Evolutionary conservation across 2,888 invertebrate species (phyloP).

Genomic region (Invenusta paracnida): DNA sequence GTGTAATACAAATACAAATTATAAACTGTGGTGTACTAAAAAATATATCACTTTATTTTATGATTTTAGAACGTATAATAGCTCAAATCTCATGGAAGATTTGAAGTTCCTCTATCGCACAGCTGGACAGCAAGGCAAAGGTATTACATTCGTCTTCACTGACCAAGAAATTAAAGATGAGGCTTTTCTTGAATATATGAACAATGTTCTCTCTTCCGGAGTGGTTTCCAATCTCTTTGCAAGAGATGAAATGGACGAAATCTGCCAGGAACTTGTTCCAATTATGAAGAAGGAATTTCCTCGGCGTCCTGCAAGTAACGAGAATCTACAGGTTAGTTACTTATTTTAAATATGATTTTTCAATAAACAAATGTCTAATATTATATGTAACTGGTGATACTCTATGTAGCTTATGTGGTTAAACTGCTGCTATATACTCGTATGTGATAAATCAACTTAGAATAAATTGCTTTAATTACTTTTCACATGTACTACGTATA

Average conservation of each 20-base stretch:
- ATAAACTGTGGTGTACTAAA: too few species aligned
- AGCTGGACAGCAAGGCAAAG: slow-evolving; percentile 89
- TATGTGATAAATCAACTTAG: too few species aligned
- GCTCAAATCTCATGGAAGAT: slow-evolving; percentile 86
- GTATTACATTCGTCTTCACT: slow-evolving; percentile 93
- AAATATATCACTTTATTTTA: too few species aligned
- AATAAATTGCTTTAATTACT: too few species aligned
- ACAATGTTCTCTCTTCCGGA: slow-evolving; percentile 83
- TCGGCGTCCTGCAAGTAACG: slow-evolving; percentile 66
- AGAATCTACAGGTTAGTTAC: slow-evolving; percentile 31
- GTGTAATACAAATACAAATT: too few species aligned
- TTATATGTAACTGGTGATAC: too few species aligned
- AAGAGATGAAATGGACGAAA: slow-evolving; percentile 89
- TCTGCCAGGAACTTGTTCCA: slow-evolving; percentile 82
- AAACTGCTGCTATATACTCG: too few species aligned
- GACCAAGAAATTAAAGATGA: slow-evolving; percentile 95
- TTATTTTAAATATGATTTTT: too few species aligned
- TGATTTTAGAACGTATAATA: slow-evolving; percentile 80
- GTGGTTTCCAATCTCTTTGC: slow-evolving; percentile 76
- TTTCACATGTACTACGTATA: too few species aligned
- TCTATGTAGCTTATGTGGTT: too few species aligned
- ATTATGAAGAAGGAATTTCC: slow-evolving; percentile 89
- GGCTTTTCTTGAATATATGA: slow-evolving; percentile 90
- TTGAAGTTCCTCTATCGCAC: slow-evolving; percentile 83
- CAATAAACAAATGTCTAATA: too few species aligned